Evolutionary conservation across 2,113 vertebrate genomes (phyloP).

Genomic region (Origma solitaria): DNA sequence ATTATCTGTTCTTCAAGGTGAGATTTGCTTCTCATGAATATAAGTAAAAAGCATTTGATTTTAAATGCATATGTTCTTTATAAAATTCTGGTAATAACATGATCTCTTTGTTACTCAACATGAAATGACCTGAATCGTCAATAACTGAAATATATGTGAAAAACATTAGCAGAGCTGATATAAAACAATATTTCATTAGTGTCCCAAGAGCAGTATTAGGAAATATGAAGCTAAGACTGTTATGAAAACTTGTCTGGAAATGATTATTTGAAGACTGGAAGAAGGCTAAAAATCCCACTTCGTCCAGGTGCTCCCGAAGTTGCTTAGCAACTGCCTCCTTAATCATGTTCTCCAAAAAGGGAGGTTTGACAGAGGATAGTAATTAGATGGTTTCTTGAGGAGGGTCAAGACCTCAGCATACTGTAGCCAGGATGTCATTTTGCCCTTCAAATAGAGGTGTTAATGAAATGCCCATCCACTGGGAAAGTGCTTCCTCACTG

Average conservation of each 20-base stretch:
- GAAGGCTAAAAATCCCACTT: slow-evolving; percentile 33
- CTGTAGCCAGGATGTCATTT: slow-evolving; percentile 26
- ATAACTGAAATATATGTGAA: slow-evolving; percentile 20
- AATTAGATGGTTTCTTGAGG: slow-evolving; percentile 47
- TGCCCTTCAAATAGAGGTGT: slow-evolving; percentile 27
- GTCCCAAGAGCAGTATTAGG: slow-evolving; percentile 25
- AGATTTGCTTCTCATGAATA: slow-evolving; percentile 25
- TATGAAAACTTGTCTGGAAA: slow-evolving; percentile 45
- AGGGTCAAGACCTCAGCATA: slow-evolving; percentile 22
- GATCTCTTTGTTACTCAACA: background rate
- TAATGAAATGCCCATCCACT: slow-evolving; percentile 31
- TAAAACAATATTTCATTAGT: slow-evolving; percentile 36
- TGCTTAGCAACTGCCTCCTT: slow-evolving; percentile 56
- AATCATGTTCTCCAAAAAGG: slow-evolving; percentile 48
- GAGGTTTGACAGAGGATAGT: slow-evolving; percentile 33
- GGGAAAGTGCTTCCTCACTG: background rate
- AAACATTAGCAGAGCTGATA: slow-evolving; percentile 9
- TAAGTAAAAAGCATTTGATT: background rate
- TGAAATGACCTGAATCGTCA: slow-evolving; percentile 8
- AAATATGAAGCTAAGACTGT: slow-evolving; percentile 43
- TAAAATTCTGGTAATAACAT: slow-evolving; percentile 8
- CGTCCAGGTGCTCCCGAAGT: slow-evolving; percentile 40
- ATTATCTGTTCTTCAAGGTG: slow-evolving; percentile 48
- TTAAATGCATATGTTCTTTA: background rate
- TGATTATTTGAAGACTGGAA: slow-evolving; percentile 18